Percentiles rank a stretch among this genome's conserved stretches.
phyloP scores from a whole-genome alignment of 92 coral and sea anemone genomes.

The Phenganax stokvisi region DNA sequence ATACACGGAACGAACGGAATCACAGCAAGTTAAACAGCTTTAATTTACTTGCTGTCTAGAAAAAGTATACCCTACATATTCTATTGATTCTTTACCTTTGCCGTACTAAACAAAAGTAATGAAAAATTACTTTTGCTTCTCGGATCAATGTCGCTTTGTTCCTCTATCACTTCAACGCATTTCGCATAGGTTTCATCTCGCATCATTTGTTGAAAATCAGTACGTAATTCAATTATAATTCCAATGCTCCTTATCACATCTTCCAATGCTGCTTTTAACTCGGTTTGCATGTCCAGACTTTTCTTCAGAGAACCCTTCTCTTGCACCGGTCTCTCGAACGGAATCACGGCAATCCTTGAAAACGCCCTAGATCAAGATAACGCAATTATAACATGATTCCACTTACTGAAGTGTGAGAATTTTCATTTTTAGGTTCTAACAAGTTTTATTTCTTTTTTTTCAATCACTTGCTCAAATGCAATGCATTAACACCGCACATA shows the following conservation, averaged over 20 bases:
- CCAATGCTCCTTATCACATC: neutral
- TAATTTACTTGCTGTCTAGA: too few species aligned
- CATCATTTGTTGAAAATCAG: neutral
- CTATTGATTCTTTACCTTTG: conserved; percentile 4
- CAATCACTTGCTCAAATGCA: too few species aligned
- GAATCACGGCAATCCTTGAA: conserved; percentile 10
- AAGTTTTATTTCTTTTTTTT: neutral
- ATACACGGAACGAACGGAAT: too few species aligned
- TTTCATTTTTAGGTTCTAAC: neutral
- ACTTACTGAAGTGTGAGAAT: neutral
- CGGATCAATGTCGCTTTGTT: neutral
- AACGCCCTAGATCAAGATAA: neutral
- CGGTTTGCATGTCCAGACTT: neutral
- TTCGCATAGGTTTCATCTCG: neutral
- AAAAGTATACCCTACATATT: neutral
- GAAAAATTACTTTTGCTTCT: conserved; percentile 13
- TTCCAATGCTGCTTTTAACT: conserved; percentile 6
- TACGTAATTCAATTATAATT: conserved; percentile 8
- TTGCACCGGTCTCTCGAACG: neutral
- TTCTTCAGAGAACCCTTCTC: neutral
- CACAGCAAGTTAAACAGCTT: too few species aligned
- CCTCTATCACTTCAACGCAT: conserved; percentile 6
- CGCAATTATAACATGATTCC: neutral
- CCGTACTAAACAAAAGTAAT: neutral
- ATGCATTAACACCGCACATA: too few species aligned